Conservation (phyloP, 2,888 invertebrate species). For the Pycnomerus fuliginosus region DNA sequence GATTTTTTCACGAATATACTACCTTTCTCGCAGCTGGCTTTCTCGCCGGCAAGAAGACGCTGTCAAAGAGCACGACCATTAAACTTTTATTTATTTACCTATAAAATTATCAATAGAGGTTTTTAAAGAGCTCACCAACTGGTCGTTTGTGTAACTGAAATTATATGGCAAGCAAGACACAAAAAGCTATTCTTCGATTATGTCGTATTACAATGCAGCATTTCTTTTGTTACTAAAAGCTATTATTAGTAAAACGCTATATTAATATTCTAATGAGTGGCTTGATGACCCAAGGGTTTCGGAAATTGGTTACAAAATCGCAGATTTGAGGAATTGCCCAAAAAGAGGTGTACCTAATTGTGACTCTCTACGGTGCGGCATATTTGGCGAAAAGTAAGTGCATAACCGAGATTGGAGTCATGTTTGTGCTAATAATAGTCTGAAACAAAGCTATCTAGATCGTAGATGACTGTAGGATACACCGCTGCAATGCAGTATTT, state of each 20-base stretch:
- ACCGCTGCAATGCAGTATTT: constrained; percentile 30
- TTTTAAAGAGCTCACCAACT: constrained; percentile 11
- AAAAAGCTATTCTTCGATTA: no score
- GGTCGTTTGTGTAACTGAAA: no score
- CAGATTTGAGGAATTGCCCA: no score
- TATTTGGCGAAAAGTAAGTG: constrained; percentile 17
- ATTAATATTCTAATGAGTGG: background rate
- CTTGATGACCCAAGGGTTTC: background rate
- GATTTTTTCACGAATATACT: no score
- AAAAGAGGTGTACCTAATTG: background rate
- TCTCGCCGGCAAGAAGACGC: no score
- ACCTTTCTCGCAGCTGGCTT: no score
- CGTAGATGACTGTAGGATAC: constrained; percentile 31
- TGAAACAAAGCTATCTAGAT: constrained; percentile 34
- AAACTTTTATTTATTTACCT: constrained; percentile 24
- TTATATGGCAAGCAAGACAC: no score
- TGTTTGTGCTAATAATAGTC: constrained; percentile 32
- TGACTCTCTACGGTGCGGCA: constrained; percentile 5
- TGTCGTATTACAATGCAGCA: no score
- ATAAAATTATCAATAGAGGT: constrained; percentile 23
- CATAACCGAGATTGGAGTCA: constrained; percentile 10
- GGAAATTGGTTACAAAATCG: no score
- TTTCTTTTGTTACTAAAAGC: no score
- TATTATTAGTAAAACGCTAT: background rate
- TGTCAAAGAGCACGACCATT: constrained; percentile 18